Base-by-base conservation (phyloP, 1,140 invertebrate genomes). In the Microplitis mediator region DNA sequence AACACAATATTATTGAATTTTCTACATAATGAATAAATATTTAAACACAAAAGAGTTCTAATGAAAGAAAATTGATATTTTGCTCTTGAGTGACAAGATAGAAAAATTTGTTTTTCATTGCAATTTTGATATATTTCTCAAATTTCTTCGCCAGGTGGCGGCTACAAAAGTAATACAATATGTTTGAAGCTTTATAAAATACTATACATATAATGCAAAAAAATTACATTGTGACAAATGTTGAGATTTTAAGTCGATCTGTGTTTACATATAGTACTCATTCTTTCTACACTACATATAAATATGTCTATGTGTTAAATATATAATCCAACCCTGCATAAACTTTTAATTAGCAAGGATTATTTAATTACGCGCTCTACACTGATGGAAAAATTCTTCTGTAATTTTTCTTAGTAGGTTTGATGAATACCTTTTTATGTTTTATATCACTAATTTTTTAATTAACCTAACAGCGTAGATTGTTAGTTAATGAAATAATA, bases 141-240 rank as follows among this genome's bases (percentile, higher is more conserved):
- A 71, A 69, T 71, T 75, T 75, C 69, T 51, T 36, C 13, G 8
- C 45, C 11, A 71, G 71, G 66, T 36, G 61, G 39, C 32, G 54
- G 66, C 69, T 71, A 66, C 67, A 61, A 74, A 76, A 72, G 75
- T 75, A 79, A 78, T 68, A 39, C 11, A 72, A 78, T 78, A 77
- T 56, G 14, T 61, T 75, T 73, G 75, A 78, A 74, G 72, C 61
- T 65, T 62, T n/a, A 16, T 23, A 66, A 51, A 35, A 31, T 23
- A 23, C 23, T 23, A 23, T 23, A 23, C 23, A 58, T 31, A 39
- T 45, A n/a, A 14, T 32, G 13, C n/a, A 64, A 34, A 35, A 32
- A 31, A 32, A 31, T 4, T 23, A 31, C 32, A 16, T 9, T 35
- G 32, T 61, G 23, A n/a, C 8, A 23, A 9, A 35, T 35, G 60